Percentiles rank a stretch among this genome's conserved stretches.
Conservation (phyloP, 2,797 vertebrate species). For the Tachyglossus aculeatus region DNA sequence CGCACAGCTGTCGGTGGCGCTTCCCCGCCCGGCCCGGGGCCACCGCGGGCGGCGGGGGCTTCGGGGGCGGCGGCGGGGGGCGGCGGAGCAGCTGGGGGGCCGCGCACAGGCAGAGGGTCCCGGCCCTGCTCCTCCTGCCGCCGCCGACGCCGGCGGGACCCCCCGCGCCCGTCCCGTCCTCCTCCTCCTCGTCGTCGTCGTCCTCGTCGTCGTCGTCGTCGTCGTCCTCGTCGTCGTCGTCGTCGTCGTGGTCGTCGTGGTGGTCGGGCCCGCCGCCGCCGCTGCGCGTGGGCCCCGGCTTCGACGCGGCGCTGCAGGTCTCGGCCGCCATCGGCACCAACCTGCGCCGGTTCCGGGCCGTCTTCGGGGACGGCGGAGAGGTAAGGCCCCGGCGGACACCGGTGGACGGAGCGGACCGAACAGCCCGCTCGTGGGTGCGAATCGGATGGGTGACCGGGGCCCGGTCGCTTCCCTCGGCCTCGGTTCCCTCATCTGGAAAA, state of each 20-base stretch:
- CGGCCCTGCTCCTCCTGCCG: constrained; percentile 67
- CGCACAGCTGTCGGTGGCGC: constrained; percentile 99
- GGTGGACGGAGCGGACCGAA: neutral
- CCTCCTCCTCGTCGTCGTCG: constrained; percentile 83
- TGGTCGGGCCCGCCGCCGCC: constrained; percentile 60
- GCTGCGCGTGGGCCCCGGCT: constrained; percentile 88
- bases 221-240: constrained; percentile 55
- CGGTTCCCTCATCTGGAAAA: no score
- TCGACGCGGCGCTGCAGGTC: constrained; percentile 96
- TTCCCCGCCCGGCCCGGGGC: constrained; percentile 99
- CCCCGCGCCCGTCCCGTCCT: constrained; percentile 83
- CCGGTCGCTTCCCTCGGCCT: no score
- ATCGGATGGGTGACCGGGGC: no score
- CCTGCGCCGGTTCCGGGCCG: constrained; percentile 96
- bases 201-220: constrained; percentile 79
- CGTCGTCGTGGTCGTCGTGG: constrained; percentile 62
- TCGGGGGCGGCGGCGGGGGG: constrained; percentile 82
- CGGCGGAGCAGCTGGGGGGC: constrained; percentile 83
- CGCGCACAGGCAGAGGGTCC: constrained; percentile 70
- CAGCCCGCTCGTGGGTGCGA: no score
- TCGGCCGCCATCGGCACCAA: constrained; percentile 94
- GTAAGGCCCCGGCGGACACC: constrained; percentile 76
- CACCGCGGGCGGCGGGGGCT: constrained; percentile 80
- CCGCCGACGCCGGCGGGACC: constrained; percentile 69
- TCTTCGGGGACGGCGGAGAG: constrained; percentile 94